A percentile compares a stretch with the other conserved stretches of the same genome.
These are phyloP conservation scores for Ennomos quercinarius DNA, from an alignment of 2,888 invertebrate species.

Conservation along the genomic window DNA sequence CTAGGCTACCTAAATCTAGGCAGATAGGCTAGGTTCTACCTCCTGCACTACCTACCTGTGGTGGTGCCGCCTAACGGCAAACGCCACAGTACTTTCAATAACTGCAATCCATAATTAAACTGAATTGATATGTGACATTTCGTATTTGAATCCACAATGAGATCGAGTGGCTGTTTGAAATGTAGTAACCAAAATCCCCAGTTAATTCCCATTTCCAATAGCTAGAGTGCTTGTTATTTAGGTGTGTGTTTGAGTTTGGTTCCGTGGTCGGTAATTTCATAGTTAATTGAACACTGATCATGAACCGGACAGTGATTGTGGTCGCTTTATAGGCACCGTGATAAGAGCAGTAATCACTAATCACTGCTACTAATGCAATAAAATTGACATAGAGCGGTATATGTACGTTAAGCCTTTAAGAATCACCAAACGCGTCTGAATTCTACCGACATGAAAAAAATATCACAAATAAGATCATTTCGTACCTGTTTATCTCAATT, in stretches of 20 bases:
- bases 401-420: too few species aligned
- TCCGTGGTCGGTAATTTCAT: constrained; percentile 60
- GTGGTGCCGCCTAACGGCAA: too few species aligned
- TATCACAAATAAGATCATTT: too few species aligned
- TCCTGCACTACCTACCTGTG: too few species aligned
- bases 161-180: constrained; percentile 46
- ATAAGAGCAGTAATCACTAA: constrained; percentile 25
- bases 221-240: not conserved
- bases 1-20: too few species aligned
- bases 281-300: constrained; percentile 59
- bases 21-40: too few species aligned
- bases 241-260: constrained; percentile 51
- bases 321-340: constrained; percentile 34
- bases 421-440: too few species aligned
- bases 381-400: constrained; percentile 7
- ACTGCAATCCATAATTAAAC: not conserved
- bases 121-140: not conserved
- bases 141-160: constrained; percentile 37
- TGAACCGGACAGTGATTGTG: constrained; percentile 47
- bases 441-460: too few species aligned
- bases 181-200: constrained; percentile 48
- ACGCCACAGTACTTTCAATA: too few species aligned
- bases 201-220: constrained; percentile 46
- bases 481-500: too few species aligned
- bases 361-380: constrained; percentile 24